A percentile compares a stretch with the other conserved stretches of the same genome.
phyloP scores from a whole-genome alignment of 23 tunicate genomes.

The Trididemnum nubilum region DNA sequence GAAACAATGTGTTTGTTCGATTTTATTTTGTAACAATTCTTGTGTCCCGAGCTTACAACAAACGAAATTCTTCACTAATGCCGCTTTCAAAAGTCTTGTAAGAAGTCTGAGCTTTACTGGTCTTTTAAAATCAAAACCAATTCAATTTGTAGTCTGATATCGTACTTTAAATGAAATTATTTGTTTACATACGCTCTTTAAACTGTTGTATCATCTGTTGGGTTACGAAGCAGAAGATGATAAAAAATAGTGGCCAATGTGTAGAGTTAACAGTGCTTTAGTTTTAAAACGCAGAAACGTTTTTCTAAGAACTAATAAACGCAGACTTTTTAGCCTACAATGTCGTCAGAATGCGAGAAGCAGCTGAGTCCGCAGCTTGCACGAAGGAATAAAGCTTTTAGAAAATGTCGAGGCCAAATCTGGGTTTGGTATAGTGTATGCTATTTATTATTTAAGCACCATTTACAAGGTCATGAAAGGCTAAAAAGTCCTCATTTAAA shows the following conservation, averaged over 20 bases:
- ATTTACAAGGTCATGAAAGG: no score
- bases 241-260: background rate
- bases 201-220: background rate
- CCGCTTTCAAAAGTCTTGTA: no score
- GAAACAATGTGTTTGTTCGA: background rate
- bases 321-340: no score
- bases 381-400: no score
- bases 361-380: no score
- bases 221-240: background rate
- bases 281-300: background rate
- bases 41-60: background rate
- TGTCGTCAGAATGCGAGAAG: no score
- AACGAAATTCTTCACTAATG: no score
- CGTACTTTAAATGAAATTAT: background rate
- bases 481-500: no score
- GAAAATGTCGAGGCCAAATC: no score
- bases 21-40: background rate
- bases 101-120: background rate
- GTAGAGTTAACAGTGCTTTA: background rate
- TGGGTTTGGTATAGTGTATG: no score
- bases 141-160: background rate
- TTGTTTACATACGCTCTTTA: slow-evolving; percentile 8
- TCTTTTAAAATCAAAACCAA: background rate
- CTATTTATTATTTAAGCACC: no score
- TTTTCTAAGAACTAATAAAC: no score